A percentile compares a stretch with the other conserved stretches of the same genome.
These are phyloP conservation scores for Spisula subtruncata DNA, from an alignment of 2,888 invertebrate species.

Conservation along the genomic window DNA sequence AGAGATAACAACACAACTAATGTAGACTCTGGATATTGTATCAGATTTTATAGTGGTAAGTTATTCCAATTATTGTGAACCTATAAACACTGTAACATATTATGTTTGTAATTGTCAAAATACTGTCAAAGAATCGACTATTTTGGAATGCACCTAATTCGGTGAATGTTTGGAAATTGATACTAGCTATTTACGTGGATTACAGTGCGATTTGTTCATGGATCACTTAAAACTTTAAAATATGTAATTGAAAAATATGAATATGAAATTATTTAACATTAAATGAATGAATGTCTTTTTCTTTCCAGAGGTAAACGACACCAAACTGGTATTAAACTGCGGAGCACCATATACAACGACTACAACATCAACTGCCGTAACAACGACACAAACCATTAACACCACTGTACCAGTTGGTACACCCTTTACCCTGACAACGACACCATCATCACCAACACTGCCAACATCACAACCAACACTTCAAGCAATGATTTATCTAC, in stretches of 20 bases:
- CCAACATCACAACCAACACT: not conserved
- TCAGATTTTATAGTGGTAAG: constrained; percentile 57
- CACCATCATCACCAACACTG: not conserved
- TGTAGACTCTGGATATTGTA: constrained; percentile 52
- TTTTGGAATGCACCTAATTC: too few relatives aligned
- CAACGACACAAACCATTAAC: not conserved
- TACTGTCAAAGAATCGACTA: too few relatives aligned
- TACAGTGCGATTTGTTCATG: too few relatives aligned
- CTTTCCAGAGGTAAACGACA: not conserved
- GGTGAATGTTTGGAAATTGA: too few relatives aligned
- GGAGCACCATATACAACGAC: not conserved
- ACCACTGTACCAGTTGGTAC: not conserved
- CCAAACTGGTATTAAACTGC: constrained; percentile 1
- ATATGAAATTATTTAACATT: too few relatives aligned
- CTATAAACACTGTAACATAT: too few relatives aligned
- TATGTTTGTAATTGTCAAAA: too few relatives aligned
- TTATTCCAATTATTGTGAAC: not conserved
- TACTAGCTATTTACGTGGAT: too few relatives aligned
- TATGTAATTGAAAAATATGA: too few relatives aligned
- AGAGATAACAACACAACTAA: not conserved
- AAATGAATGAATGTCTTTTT: not conserved
- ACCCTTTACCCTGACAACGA: not conserved
- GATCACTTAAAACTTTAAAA: too few relatives aligned
- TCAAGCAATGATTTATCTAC: not conserved
- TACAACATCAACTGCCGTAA: not conserved